Base-by-base conservation (phyloP, 2,888 invertebrate species). In the Drepana falcataria region DNA sequence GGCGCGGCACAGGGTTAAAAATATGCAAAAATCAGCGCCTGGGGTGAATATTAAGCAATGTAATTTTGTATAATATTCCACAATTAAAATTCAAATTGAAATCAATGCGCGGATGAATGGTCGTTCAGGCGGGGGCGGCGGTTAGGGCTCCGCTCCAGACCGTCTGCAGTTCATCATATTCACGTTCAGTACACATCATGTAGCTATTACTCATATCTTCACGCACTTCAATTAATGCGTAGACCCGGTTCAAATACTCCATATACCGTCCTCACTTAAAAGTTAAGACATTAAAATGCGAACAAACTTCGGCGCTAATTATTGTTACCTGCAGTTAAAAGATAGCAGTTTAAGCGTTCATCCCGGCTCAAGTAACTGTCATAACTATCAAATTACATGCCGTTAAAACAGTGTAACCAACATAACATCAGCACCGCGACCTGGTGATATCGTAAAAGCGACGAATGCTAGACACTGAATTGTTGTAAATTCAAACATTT, bases 11-110 rank as follows among this genome's bases (percentile, higher is more conserved):
- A 77, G 87, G 85, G 88, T 86, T 84, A 85, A 85, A 87, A 87
- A 82, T 87, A 88, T 90, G 89, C 88, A 89, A 88, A 90, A 90
- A 88, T 89, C 85, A 80, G 71, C 75, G 77, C 79, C 76, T 75
- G 79, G 90, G 88, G 89, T 88, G 91, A 89, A 88, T 90, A 88
- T 89, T 83, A 91, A 91, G 83, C 75, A 85, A 89, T 87, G 87
- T 89, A 85, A 88, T 89, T 87, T 87, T 86, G 84, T 85, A 85
- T 88, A 90, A 91, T 91, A 91, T 91, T 88, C 85, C 77, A 72
- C 90, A 89, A 91, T 91, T 91, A 91, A 91, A 89, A 90, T 91
- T 91, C 84, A 91, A 91, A 91, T 91, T 91, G 91, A 91, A 91
- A 91, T 90, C 91, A 91, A 91, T 91, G 91, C 87, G 78, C 78